These are phyloP conservation scores for Drosophila falleni DNA, from an alignment of 2,888 invertebrate genomes.

Conservation along the genomic window DNA sequence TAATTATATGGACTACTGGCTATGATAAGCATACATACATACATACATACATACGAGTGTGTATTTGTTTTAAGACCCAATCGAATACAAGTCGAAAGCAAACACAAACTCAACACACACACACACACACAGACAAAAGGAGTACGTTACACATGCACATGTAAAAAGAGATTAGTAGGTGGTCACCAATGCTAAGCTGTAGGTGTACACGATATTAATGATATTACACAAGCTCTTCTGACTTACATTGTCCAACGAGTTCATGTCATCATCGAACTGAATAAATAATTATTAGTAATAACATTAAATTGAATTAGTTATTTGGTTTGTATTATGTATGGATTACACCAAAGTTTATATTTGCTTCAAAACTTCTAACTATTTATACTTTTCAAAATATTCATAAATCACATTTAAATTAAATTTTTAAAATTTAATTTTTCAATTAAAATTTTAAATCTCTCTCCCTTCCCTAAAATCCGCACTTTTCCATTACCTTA, in stretches of 20 bases:
- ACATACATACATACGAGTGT: neutral
- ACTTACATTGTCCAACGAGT: conserved; percentile 1
- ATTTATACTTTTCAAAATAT: no score
- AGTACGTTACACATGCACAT: conserved; percentile 25
- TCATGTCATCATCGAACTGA: conserved; percentile 1
- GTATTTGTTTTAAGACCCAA: conserved; percentile 17
- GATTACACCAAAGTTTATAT: no score
- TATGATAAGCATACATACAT: conserved; percentile 16
- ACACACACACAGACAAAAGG: neutral
- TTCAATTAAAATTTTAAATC: no score
- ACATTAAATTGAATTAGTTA: neutral
- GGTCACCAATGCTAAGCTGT: conserved; percentile 47
- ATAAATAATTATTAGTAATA: conserved; percentile 1
- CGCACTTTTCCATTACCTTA: no score
- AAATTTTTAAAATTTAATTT: no score
- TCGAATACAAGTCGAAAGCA: conserved; percentile 24
- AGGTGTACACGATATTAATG: conserved; percentile 45
- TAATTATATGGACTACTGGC: conserved; percentile 53
- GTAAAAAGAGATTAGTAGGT: conserved; percentile 58
- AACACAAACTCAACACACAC: conserved; percentile 16
- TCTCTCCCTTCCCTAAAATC: no score
- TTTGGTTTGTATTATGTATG: neutral
- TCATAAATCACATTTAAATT: no score
- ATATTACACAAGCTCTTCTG: conserved; percentile 36
- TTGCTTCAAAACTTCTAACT: no score